Evolutionary conservation across 2,113 vertebrate genomes (phyloP), one percentile per base, ranked within the genome.

Genomic region (Leucopsar rothschildi): DNA sequence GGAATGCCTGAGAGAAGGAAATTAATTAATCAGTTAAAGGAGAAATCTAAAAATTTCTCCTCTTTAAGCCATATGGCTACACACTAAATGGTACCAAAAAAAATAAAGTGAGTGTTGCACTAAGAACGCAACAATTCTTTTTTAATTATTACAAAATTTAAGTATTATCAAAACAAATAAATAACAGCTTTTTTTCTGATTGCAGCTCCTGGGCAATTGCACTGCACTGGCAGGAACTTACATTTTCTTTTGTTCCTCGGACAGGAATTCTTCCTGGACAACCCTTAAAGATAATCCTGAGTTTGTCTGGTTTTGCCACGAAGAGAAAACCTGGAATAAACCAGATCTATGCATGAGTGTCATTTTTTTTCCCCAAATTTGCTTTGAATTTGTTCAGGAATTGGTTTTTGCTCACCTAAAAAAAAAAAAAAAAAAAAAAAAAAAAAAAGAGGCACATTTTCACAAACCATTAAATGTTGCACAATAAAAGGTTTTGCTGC

Each of bases 291-390:
- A 86, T 23, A 98, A 95, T 85, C 98, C 98, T 91, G 98, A 98
- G 81, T 85, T 98, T 90, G 88, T 97, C 90, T 82, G 97, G 88
- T 97, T 97, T 95, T 98, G 97, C 99, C 99, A 99, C 0, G 93
- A 94, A 55, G 98, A 97, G 93, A 99, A 98, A 96, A 99, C 99
- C 99, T 99, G 94, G 4, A 93, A 98, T 17, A 94, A 97, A 95
- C 12, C 82, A 97, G n/a, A 96, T 55, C 20, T 14, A 27, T 3
- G 35, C 8, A 1, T 86, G 73, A 93, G 42, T 0, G 0, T 29
- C 33, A 15, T 7, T 15, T 18, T 20, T 82, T 52, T 82, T 52
- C 12, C 35, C 45, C 49, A 69, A 49, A 42, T 15, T 25, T 42
- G 9, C 39, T 76, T 42, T 15, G 1, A 15, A n/a, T 61, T 71